These are phyloP conservation scores for Drosophila emarginata DNA, from an alignment of 2,888 invertebrate genomes.

Conservation along the genomic window DNA sequence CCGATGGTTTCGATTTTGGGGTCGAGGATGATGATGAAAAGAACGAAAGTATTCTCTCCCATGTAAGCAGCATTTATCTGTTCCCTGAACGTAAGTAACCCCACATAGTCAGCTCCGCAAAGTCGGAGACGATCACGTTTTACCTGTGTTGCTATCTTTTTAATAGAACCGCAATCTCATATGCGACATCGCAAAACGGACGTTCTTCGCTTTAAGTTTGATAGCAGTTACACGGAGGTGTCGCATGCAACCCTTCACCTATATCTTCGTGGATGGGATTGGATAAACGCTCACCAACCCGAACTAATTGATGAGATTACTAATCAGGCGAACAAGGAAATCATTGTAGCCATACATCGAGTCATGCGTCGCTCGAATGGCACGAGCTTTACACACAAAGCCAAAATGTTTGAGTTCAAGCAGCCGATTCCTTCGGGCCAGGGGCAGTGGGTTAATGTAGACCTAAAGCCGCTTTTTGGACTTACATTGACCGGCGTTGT, in stretches of 20 bases:
- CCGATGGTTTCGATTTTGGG: slow-evolving; percentile 11
- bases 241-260: slow-evolving; percentile 79
- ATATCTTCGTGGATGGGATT: slow-evolving; percentile 79
- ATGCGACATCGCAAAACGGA: slow-evolving; percentile 79
- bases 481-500: slow-evolving; percentile 78
- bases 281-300: slow-evolving; percentile 76
- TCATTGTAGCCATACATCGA: slow-evolving; percentile 76
- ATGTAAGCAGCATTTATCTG: slow-evolving; percentile 80
- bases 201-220: slow-evolving; percentile 78
- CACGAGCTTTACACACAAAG: slow-evolving; percentile 72
- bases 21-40: slow-evolving; percentile 36
- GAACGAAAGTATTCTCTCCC: slow-evolving; percentile 72
- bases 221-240: slow-evolving; percentile 72
- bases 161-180: slow-evolving; percentile 70
- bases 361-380: slow-evolving; percentile 66
- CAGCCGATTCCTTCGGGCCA: slow-evolving; percentile 78
- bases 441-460: slow-evolving; percentile 87
- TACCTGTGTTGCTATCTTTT: not conserved
- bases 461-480: slow-evolving; percentile 88
- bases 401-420: slow-evolving; percentile 75
- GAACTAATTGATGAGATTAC: slow-evolving; percentile 48
- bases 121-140: not conserved
- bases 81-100: slow-evolving; percentile 77
- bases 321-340: slow-evolving; percentile 55
- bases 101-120: not conserved